Evolutionary conservation across 2,113 vertebrate species (phyloP).

Genomic region (Mus pahari): DNA sequence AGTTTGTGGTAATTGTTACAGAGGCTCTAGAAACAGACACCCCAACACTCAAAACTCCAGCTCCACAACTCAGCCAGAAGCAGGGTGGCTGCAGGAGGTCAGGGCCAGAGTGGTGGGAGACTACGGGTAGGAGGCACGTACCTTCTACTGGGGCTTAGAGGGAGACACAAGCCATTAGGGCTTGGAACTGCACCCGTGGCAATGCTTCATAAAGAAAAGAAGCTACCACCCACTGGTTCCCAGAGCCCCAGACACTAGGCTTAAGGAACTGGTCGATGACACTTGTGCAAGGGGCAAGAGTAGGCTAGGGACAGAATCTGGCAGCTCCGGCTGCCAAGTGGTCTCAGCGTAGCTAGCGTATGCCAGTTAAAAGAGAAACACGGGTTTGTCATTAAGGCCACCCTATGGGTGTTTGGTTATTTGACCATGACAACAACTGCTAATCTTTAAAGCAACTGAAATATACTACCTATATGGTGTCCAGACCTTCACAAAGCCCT

Average conservation of each 20-base stretch:
- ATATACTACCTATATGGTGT: too few species aligned
- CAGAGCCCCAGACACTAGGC: not conserved
- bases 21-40: not conserved
- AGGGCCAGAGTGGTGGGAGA: fast-evolving
- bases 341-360: not conserved
- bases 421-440: not conserved
- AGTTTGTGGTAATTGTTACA: not conserved
- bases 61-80: not conserved
- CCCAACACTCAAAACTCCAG: not conserved
- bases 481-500: not conserved
- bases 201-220: not conserved
- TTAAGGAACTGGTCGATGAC: not conserved
- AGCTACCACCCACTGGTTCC: not conserved
- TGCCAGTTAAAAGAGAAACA: not conserved
- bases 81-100: not conserved
- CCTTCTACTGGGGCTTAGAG: too few species aligned
- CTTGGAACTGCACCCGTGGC: not conserved
- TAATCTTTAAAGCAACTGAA: not conserved
- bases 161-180: too few species aligned
- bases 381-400: not conserved
- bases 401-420: not conserved
- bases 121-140: not conserved
- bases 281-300: fast-evolving
- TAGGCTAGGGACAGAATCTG: not conserved
- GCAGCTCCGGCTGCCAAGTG: not conserved